Conservation (phyloP, 2,113 vertebrate genomes). For the Cephalopterus ornatus region DNA sequence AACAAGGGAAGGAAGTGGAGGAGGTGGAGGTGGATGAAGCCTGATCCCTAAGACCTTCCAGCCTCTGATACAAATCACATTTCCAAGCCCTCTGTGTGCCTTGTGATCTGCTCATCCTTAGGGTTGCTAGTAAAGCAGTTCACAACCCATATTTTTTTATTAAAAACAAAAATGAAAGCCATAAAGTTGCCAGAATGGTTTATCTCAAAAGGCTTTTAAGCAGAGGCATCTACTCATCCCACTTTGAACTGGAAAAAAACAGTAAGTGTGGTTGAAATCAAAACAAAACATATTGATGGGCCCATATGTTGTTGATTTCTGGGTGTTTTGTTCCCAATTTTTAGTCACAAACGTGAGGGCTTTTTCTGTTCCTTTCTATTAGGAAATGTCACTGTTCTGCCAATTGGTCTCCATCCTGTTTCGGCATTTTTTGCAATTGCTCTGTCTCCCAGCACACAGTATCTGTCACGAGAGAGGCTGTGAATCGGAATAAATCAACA, state of each 20-base stretch:
- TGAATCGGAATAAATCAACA: background rate
- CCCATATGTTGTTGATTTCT: slow-evolving; percentile 34
- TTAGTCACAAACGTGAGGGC: background rate
- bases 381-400: background rate
- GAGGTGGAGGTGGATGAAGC: background rate
- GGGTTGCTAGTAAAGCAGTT: background rate
- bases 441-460: background rate
- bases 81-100: background rate
- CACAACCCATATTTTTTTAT: background rate
- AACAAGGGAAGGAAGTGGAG: background rate
- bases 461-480: background rate
- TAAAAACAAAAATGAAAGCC: background rate
- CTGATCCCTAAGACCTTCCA: background rate
- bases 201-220: background rate
- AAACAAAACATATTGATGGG: background rate
- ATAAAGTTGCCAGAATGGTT: background rate
- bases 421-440: background rate
- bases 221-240: background rate
- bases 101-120: background rate
- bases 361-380: background rate
- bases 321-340: slow-evolving; percentile 6
- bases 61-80: background rate
- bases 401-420: background rate
- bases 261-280: background rate
- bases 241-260: background rate